Percentiles rank a stretch among this genome's conserved stretches.
phyloP scores from a whole-genome alignment of 2,113 vertebrate genomes.

The Ammodytes dubius region DNA sequence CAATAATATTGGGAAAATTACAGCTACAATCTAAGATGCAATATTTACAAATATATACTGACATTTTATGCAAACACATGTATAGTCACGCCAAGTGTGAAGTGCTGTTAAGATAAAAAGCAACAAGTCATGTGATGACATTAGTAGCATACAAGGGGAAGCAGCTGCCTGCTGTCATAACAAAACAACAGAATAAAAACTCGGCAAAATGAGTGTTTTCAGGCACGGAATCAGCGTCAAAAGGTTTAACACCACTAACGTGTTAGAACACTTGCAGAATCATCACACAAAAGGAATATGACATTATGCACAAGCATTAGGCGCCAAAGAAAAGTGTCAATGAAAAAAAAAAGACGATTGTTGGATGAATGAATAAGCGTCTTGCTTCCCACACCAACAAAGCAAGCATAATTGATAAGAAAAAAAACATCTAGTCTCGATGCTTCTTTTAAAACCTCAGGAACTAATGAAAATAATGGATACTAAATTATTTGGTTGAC shows the following conservation, averaged over 20 bases:
- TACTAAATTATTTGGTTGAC: too few species aligned
- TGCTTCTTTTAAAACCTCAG: constrained; percentile 5
- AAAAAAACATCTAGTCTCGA: not conserved
- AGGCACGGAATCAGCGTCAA: constrained; percentile 21
- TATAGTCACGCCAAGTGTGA: not conserved
- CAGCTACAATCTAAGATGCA: not conserved
- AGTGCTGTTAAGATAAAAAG: constrained; percentile 14
- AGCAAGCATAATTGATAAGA: not conserved
- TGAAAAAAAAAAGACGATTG: constrained; percentile 4
- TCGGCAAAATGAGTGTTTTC: constrained; percentile 15
- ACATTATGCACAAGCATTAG: constrained; percentile 10
- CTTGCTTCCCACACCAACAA: not conserved
- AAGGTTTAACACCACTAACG: constrained; percentile 30
- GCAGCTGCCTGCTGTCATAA: constrained; percentile 47
- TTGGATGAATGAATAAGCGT: constrained; percentile 5
- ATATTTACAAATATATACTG: not conserved
- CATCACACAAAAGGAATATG: constrained; percentile 7
- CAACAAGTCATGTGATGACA: constrained; percentile 31
- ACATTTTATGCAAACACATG: not conserved
- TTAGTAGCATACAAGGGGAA: constrained; percentile 9
- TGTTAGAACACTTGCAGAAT: constrained; percentile 24
- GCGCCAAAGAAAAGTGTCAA: constrained; percentile 15
- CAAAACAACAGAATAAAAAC: constrained; percentile 29
- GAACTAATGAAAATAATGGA: not conserved
- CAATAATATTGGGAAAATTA: not conserved